phyloP scores from a whole-genome alignment of 2,888 invertebrate species.

The Plagodis dolabraria region DNA sequence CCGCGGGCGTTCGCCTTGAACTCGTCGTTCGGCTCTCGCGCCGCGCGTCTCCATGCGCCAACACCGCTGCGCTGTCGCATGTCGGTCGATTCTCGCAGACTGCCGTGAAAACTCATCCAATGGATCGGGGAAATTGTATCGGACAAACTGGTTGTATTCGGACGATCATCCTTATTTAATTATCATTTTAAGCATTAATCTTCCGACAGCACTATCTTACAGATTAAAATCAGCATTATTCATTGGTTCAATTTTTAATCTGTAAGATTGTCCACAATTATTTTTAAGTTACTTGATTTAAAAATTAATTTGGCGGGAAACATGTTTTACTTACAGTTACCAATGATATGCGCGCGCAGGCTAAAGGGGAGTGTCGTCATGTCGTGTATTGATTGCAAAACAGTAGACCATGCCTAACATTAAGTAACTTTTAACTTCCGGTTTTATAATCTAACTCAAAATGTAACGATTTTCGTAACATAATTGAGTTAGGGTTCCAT shows the following conservation, averaged over 20 bases:
- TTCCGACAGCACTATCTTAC: not conserved
- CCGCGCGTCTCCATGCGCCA: constrained; percentile 31
- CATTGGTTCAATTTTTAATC: too few species aligned
- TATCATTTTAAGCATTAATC: not conserved
- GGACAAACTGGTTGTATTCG: not conserved
- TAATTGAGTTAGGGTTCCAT: too few species aligned
- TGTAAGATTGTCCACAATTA: too few species aligned
- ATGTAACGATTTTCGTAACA: too few species aligned
- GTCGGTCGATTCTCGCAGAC: constrained; percentile 56
- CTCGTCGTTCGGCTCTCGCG: constrained; percentile 67
- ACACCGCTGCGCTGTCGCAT: constrained; percentile 7
- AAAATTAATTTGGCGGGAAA: constrained; percentile 17
- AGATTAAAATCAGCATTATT: too few species aligned
- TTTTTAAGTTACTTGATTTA: too few species aligned
- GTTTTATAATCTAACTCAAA: constrained; percentile 39
- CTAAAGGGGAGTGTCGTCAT: constrained; percentile 54
- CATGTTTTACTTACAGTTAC: constrained; percentile 6
- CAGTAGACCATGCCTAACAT: not conserved
- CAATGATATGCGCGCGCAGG: constrained; percentile 67
- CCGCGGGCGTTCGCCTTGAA: constrained; percentile 83
- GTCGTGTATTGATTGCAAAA: constrained; percentile 67
- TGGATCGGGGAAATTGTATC: constrained; percentile 23
- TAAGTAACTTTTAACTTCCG: constrained; percentile 38
- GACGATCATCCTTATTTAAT: not conserved
- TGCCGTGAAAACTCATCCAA: constrained; percentile 60